Base-by-base conservation (phyloP, 1,140 invertebrate species). In the Apis cerana region DNA sequence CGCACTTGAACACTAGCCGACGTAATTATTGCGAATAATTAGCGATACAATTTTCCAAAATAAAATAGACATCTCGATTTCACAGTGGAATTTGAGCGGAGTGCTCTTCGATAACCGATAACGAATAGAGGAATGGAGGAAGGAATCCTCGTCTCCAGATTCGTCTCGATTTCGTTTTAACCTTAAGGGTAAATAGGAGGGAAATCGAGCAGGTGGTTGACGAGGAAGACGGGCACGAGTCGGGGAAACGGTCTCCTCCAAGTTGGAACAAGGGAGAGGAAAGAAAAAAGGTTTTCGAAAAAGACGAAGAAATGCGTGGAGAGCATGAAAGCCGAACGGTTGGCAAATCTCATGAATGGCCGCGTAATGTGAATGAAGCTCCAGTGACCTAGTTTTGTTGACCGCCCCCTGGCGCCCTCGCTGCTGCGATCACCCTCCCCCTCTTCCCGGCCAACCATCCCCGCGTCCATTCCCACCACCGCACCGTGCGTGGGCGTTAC, bases 351-450 rank as follows among this genome's bases (percentile, higher is more conserved):
- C 92, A 94, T 94, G 93, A 94, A 94, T 94, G 93, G 93, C 89
- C 92, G 91, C 91, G 92, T 93, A 94, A 94, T 94, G 93, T 94
- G 93, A 94, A 94, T 94, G 93, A 93, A 94, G 93, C 91, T 94
- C 92, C 92, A 94, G 91, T 94, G 92, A 93, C 92, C 93, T 82
- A 94, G 91, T 93, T 93, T 88, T 81, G 86, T 82, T 81, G 80
- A 79, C 67, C 84, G 74, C 89, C 84, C 84, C 70, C 67, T 81
- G 80, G 68, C 70, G 82, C 76, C 80, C 85, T 82, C 84, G 80
- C 79, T 74, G 76, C 59, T 77, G 70, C 77, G 70, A 33, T n/a
- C 59, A 69, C 61, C 74, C 4, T 43, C 75, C 61, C 74, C 33
- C 33, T 33, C 33, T 33, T 33, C 33, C 80, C 82, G 71, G 72